Evolutionary conservation across 2,797 vertebrate genomes (phyloP), one percentile per base, ranked within the genome.

Genomic region (Sebastes steindachneri): DNA sequence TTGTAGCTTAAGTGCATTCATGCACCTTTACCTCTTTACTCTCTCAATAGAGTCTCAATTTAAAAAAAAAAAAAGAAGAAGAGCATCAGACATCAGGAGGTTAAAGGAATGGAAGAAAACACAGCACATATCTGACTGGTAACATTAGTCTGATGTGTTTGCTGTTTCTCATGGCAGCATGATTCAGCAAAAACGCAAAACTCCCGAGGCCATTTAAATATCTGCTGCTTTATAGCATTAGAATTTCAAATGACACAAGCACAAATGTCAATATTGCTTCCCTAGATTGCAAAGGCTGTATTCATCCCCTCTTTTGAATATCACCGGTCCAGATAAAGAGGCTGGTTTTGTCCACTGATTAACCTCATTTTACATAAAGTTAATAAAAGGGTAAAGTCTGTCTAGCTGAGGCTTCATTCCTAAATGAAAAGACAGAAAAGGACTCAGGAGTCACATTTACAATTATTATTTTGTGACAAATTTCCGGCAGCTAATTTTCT

Each of bases 141-240:
- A 26, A 33, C 11, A 58, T 73, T 60, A 8, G 72, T n/a, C 21
- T 19, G 33, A 37, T 66, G 33, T 70, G 21, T 35, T 3, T 37
- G 19, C 41, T 65, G 31, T 66, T 73, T 68, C 12, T 76, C 28
- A 5, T 71, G 68, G 41, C 68, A 76, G 72, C 70, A 79, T 79
- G 77, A 83, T 77, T 83, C 79, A 80, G 85, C 85, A 89, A 81
- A 85, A 86, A 66, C 33, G 26, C 5, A 15, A 77, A 62, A 31
- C 1, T 7, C 55, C 60, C 2, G 1, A 33, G 41, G 59, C 12
- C 51, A 68, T 81, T 87, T 70, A 29, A 79, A 85, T 81, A 75
- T 83, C 33, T 82, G 33, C 64, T 26, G 11, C 45, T 85, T 76
- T 64, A 62, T 54, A 77, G 35, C 65, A 73, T 74, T 53, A 51